Evolutionary conservation across 2,113 vertebrate species (phyloP).

Genomic region (Sitta europaea): DNA sequence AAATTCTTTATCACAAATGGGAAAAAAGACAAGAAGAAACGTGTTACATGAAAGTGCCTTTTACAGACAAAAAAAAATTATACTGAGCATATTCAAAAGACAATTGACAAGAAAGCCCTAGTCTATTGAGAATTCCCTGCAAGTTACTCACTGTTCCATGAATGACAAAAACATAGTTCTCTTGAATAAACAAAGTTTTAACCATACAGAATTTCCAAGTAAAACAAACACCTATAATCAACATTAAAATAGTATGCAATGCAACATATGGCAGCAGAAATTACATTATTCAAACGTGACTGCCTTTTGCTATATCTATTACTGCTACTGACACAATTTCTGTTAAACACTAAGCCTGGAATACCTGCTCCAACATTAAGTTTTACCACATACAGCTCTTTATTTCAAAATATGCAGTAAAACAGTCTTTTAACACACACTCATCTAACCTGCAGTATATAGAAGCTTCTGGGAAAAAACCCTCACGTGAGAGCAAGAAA

Average conservation of each 20-base stretch:
- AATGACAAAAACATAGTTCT: not conserved
- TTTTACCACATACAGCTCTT: not conserved
- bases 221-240: not conserved
- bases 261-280: not conserved
- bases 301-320: not conserved
- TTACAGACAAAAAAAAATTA: not conserved
- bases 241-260: not conserved
- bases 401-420: not conserved
- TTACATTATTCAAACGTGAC: not conserved
- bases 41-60: not conserved
- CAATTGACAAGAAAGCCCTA: not conserved
- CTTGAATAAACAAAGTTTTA: not conserved
- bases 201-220: not conserved
- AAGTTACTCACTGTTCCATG: not conserved
- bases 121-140: not conserved
- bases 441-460: not conserved
- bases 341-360: not conserved
- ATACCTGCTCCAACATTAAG: not conserved
- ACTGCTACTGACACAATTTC: not conserved
- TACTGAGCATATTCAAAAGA: not conserved
- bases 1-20: slow-evolving; percentile 88
- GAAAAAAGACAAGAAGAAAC: not conserved
- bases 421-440: not conserved
- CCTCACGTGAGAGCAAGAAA: not conserved
- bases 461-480: not conserved